These are phyloP conservation scores for Glareola pratincola DNA, from an alignment of 2,113 vertebrate genomes.

Conservation along the genomic window DNA sequence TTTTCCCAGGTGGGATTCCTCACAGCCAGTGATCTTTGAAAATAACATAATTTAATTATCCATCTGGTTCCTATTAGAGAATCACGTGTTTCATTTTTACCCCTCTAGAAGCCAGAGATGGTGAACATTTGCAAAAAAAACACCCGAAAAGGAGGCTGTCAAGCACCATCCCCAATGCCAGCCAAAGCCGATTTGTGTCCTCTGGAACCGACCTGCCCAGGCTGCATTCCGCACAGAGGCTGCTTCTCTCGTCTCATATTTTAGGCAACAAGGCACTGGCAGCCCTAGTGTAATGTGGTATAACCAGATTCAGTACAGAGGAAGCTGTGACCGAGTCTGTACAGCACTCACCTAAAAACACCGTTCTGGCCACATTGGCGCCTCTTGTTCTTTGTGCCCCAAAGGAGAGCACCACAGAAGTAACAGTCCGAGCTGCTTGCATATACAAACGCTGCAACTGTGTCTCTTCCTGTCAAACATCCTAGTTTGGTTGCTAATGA, in stretches of 20 bases:
- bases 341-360: background rate
- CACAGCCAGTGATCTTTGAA: background rate
- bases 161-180: background rate
- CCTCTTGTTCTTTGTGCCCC: background rate
- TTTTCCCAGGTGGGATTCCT: background rate
- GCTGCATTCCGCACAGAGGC: background rate
- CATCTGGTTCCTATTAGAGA: background rate
- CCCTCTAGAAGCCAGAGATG: background rate
- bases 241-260: background rate
- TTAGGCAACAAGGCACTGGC: background rate
- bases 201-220: background rate
- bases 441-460: background rate
- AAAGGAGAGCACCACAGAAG: background rate
- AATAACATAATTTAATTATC: background rate
- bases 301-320: background rate
- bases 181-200: background rate
- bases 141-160: background rate
- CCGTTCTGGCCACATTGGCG: background rate
- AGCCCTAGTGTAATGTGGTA: fast-evolving
- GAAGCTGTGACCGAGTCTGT: background rate
- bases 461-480: background rate
- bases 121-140: background rate
- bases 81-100: background rate
- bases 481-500: background rate
- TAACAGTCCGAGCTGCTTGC: background rate